Conservation (phyloP, 2,113 vertebrate species). For the Aleadryas rufinucha region DNA sequence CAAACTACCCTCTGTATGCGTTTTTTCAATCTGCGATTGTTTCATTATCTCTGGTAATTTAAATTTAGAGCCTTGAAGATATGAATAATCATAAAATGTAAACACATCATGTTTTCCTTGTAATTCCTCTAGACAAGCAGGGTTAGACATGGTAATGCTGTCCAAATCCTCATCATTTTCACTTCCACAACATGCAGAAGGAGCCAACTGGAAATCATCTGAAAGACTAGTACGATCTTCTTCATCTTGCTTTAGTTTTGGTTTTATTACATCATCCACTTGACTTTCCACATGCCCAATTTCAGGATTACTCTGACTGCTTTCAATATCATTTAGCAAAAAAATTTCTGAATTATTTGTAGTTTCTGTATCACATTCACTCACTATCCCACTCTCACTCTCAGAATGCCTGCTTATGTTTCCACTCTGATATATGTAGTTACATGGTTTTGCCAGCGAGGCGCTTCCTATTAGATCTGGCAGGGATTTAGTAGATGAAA, state of each 20-base stretch:
- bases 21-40: constrained; percentile 64
- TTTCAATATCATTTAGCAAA: constrained; percentile 69
- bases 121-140: constrained; percentile 64
- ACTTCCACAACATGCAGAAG: constrained; percentile 54
- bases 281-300: constrained; percentile 54
- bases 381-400: constrained; percentile 91
- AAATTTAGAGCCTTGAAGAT: constrained; percentile 78
- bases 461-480: constrained; percentile 83
- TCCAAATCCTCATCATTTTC: constrained; percentile 66
- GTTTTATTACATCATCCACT: constrained; percentile 55
- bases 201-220: constrained; percentile 60
- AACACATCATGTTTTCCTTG: constrained; percentile 73
- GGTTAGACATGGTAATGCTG: constrained; percentile 37
- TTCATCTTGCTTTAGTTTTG: constrained; percentile 64
- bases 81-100: constrained; percentile 82
- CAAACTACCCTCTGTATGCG: constrained; percentile 67
- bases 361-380: constrained; percentile 86
- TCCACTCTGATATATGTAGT: constrained; percentile 63
- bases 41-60: constrained; percentile 73
- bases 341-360: constrained; percentile 79
- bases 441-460: constrained; percentile 37
- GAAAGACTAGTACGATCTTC: constrained; percentile 46
- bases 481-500: constrained; percentile 89
- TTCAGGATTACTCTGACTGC: constrained; percentile 63
- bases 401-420: constrained; percentile 81